A percentile compares a stretch with the other conserved stretches of the same genome.
Conservation (phyloP, 2,888 invertebrate genomes). For the Ophion ventricosus region DNA sequence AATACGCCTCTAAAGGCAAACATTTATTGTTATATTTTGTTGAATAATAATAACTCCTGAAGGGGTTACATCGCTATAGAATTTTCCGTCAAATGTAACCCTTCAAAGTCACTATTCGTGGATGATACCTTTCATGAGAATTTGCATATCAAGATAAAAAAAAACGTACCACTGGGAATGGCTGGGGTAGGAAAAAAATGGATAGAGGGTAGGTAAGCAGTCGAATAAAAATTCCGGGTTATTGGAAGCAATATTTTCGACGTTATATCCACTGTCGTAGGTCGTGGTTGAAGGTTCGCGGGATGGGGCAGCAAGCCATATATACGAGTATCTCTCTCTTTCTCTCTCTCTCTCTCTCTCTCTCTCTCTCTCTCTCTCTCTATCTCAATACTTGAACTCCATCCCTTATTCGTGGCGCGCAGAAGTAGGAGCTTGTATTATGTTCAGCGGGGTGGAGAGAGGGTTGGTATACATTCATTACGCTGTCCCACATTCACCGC, state of each 20-base stretch:
- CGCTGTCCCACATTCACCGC: constrained; percentile 21
- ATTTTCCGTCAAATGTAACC: not conserved
- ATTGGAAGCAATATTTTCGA: constrained; percentile 72
- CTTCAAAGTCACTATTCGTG: constrained; percentile 10
- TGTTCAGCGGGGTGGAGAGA: no score
- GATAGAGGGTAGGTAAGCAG: constrained; percentile 11
- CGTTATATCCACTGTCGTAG: constrained; percentile 66
- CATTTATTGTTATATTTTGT: not conserved
- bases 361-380: not conserved
- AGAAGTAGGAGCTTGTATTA: constrained; percentile 2
- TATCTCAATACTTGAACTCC: constrained; percentile 16
- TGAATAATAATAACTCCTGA: not conserved
- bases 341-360: not conserved
- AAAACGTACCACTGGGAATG: constrained; percentile 5
- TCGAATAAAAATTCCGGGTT: constrained; percentile 61
- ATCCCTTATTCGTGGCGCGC: not conserved
- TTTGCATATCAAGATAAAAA: constrained; percentile 2
- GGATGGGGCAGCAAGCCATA: not conserved
- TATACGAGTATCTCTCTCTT: no score
- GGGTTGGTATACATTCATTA: constrained; percentile 38
- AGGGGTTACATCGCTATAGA: not conserved
- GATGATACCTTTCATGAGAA: constrained; percentile 2
- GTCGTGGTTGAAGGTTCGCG: constrained; percentile 32
- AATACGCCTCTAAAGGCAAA: not conserved
- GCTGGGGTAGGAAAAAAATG: constrained; percentile 17